Base-by-base conservation (phyloP, 2,113 vertebrate genomes). In the Pelmatolapia mariae region DNA sequence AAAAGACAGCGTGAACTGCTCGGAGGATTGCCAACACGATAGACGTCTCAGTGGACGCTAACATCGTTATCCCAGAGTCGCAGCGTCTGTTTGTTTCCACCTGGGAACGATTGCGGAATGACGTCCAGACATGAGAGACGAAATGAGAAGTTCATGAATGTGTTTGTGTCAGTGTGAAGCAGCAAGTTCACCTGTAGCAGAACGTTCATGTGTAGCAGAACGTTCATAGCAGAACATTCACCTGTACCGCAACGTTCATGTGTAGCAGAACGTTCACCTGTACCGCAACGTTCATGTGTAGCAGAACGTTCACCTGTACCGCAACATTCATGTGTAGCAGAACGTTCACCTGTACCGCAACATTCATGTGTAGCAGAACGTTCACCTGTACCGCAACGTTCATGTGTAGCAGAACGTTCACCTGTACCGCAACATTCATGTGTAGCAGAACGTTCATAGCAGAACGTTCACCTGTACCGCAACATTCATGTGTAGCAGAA, bases 301-400 rank as follows among this genome's bases (percentile, higher is more conserved):
- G 0, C 45, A 18, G 0, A 53, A 1, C 11, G 4, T 13, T 56
- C 22, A 13, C 1, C 2, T 22, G 2, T 4, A 24, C 1, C 0
- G 1, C 0, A 2, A 56, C 2, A 4, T 56, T 56, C 1, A 26
- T 4, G 0, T 54, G 52, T 6, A 54, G 0, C 10, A 11, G 24
- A 26, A 26, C 24, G 24, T 26, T 26, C 24, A 7, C 1, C 2
- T 24, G 0, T 7, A 56, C 11, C 0, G 0, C 0, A 4, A 56
- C 1, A 0, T 56, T 26, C 0, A 13, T 0, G 0, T 24, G 11
- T 13, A 26, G 0, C 5, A 31, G 29, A 31, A 31, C 1, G 5
- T 6, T 31, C 5, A 31, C 5, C 29, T 24, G 24, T 24, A 24
- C 24, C 24, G 24, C 3, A 24, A 24, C 24, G 24, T 29, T n/a